Base-by-base conservation (phyloP, 2,113 vertebrate genomes). In the Panurus biarmicus region DNA sequence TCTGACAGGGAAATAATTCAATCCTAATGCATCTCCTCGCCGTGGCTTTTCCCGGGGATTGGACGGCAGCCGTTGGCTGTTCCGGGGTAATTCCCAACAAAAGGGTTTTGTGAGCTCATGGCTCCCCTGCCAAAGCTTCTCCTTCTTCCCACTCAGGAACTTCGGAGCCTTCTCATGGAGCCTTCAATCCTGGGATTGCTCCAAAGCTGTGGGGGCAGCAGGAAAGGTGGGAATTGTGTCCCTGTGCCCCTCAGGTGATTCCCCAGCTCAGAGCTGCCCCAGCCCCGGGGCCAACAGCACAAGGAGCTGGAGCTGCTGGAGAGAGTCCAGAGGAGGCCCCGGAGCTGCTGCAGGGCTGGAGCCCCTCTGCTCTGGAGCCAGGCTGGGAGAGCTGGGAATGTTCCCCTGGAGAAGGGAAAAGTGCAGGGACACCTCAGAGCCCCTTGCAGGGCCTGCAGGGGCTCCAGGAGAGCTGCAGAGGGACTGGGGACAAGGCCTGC, bases 221-320 rank as follows among this genome's bases (percentile, higher is more conserved):
- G 82, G 53, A 20, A 65, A 75, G 4, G 5, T 31, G 51, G 72
- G 45, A 50, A 67, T 67, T 44, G 0, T 56, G 50, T 14, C 40
- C 58, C 40, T 17, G 36, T 8, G 78, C 1, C 14, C 51, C 3
- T 40, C 12, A 36, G 26, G 31, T 36, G 25, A 36, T 11, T 9
- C 1, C 40, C 16, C 76, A 50, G 19, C 60, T 45, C 23, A 14
- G 64, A 58, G 44, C 53, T 58, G 64, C 14, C 0, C 53, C 42
- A 9, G 7, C 4, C 51, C 42, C 3, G 7, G n/a, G 13, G 4
- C 57, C 33, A 42, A 9, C 1, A 0, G 2, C 60, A 67, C 21
- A 5, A 38, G 21, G 28, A 57, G 0, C 1, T 80, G 77, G 62
- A 80, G 28, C 77, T 80, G 51, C 51, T 66, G 77, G 5, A 66